phyloP scores from a whole-genome alignment of 2,888 invertebrate genomes.

The Tyria jacobaeae region DNA sequence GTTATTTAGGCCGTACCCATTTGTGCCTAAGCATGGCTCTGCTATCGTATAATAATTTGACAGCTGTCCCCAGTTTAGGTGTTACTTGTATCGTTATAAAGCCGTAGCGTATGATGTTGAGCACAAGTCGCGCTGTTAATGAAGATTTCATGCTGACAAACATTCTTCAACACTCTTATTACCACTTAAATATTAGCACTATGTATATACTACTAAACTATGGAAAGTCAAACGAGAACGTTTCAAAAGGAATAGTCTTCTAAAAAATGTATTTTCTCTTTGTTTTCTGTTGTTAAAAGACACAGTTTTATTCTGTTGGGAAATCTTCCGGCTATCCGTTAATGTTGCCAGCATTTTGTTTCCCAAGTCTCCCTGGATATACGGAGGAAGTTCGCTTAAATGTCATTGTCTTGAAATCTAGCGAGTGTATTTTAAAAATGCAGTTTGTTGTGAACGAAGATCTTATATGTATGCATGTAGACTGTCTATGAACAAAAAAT shows the following conservation, averaged over 20 bases:
- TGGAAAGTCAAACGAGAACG: background rate
- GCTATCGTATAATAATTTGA: too few relatives aligned
- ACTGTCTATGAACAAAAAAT: too few relatives aligned
- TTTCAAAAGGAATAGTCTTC: constrained; percentile 7
- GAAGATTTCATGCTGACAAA: background rate
- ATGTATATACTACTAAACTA: background rate
- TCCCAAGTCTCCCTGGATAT: constrained; percentile 11
- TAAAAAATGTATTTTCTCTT: constrained; percentile 19
- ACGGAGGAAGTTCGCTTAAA: constrained; percentile 8
- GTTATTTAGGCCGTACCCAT: too few relatives aligned
- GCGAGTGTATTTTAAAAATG: background rate
- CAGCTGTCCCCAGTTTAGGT: too few relatives aligned
- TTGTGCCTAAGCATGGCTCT: too few relatives aligned
- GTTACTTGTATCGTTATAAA: too few relatives aligned
- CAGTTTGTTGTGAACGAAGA: background rate
- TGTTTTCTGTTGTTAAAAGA: constrained; percentile 11
- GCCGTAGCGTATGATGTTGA: too few relatives aligned
- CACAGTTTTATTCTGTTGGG: constrained; percentile 27
- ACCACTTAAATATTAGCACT: constrained; percentile 5
- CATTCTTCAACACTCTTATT: too few relatives aligned
- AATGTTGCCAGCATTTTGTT: constrained; percentile 35
- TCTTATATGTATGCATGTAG: too few relatives aligned
- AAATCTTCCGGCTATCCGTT: constrained; percentile 36
- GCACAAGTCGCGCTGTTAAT: background rate
- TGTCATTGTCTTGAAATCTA: background rate